Conservation (phyloP, 1,140 invertebrate genomes). For the Procambarus virginalis region DNA sequence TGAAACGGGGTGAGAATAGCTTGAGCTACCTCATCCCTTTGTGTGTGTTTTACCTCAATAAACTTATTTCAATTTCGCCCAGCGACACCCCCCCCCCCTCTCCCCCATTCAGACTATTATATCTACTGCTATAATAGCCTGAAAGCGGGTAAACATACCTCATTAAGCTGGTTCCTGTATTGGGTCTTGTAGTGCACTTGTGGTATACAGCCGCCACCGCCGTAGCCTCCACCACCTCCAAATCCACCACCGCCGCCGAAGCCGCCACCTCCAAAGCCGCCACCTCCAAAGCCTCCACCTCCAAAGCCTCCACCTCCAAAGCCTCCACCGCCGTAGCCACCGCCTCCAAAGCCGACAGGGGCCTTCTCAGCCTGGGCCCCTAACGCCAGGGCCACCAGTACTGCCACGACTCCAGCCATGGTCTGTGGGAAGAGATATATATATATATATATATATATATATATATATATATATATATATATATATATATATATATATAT, state of each 20-base stretch:
- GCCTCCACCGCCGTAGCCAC: neutral
- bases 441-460: too few species aligned
- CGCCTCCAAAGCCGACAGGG: too few species aligned
- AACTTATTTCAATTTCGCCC: too few species aligned
- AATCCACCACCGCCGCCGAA: neutral
- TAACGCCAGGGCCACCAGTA: neutral
- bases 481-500: too few species aligned
- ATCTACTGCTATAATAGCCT: too few species aligned
- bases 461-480: too few species aligned
- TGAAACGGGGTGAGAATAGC: too few species aligned
- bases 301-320: neutral
- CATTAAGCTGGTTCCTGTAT: neutral
- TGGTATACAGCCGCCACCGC: neutral
- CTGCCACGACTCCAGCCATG: neutral
- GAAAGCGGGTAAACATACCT: neutral
- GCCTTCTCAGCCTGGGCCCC: neutral
- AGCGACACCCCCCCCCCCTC: too few species aligned
- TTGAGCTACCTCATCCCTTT: too few species aligned
- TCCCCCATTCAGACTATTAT: too few species aligned
- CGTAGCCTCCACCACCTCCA: neutral
- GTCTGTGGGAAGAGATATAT: neutral
- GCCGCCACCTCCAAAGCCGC: neutral
- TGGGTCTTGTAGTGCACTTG: neutral
- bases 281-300: too few species aligned
- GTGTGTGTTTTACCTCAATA: too few species aligned